phyloP scores from a whole-genome alignment of 2,113 vertebrate species.

The Rousettus leschenaultii region DNA sequence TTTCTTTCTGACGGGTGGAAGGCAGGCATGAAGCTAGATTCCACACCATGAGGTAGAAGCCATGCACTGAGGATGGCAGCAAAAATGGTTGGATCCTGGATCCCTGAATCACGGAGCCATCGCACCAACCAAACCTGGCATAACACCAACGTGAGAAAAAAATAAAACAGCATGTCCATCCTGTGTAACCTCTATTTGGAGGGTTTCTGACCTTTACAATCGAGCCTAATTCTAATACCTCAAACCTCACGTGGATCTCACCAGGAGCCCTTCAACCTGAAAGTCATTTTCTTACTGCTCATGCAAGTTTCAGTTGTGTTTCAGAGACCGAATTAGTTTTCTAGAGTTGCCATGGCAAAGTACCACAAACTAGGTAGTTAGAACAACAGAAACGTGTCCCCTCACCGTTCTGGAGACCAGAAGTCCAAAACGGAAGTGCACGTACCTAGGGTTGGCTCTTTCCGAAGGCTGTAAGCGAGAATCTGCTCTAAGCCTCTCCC shows the following conservation, averaged over 20 bases:
- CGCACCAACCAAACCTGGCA: background rate
- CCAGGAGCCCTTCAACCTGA: background rate
- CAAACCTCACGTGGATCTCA: background rate
- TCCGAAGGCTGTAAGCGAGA: background rate
- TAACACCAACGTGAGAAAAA: background rate
- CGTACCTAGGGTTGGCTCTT: background rate
- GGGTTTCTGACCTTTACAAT: background rate
- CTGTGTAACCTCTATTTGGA: background rate
- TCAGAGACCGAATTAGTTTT: background rate
- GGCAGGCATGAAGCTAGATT: background rate
- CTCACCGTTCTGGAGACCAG: background rate
- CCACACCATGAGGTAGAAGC: background rate
- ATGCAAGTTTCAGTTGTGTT: background rate
- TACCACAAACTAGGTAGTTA: background rate
- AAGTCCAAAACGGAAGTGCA: background rate
- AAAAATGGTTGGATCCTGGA: background rate
- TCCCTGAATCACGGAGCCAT: background rate
- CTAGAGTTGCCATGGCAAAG: background rate
- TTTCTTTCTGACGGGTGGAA: background rate
- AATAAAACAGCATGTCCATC: background rate
- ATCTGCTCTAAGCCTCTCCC: background rate
- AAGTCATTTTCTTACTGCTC: background rate
- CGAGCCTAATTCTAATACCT: background rate
- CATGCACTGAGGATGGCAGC: background rate
- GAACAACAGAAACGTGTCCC: background rate